Base-by-base conservation (phyloP, 1,140 invertebrate genomes). In the Latrodectus geometricus region DNA sequence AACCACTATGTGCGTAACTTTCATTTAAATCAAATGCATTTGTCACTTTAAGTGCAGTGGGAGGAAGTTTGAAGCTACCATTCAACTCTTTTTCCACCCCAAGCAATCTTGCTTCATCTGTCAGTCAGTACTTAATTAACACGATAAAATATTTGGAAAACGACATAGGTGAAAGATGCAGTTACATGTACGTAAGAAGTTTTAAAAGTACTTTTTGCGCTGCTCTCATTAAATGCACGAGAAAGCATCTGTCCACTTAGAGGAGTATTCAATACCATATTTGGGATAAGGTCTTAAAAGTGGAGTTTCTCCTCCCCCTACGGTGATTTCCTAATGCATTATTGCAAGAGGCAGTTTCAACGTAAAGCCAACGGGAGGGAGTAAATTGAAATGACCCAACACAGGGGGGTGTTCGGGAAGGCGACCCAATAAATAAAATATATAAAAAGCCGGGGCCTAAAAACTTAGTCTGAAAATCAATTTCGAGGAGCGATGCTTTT, bases 331-430 rank as follows among this genome's bases (percentile, higher is more conserved):
- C 21, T 21, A 69, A 23, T 69, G 68, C 68, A 69, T 69, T 69
- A 61, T 61, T 35, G 35, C 35, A 61, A 61, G 54, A 61, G 17
- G 54, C 54, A 61, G 54, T 61, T 61, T 61, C 35, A 73, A 49
- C 21, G n/a, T 23, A 73, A 17, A 11, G 17, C 54, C 54, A 49
- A 23, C 70, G 12, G 5, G 23, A 20, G 12, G 70, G 48, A 48
- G n/a, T 73, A 35, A 73, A 73, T 73, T 23, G 70, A 73, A 73
- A 73, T 73, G 70, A 73, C 70, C 70, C 70, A n/a, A 73, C 48
- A 15, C 23, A 69, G 68, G 8, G 17, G 54, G 17, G 54, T 61
- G 17, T 17, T 17, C 11, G 54, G 17, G 54, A 2, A 61, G 17
- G 54, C 35, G 70, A 73, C 48, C 70, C 70, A 73, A 49, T 73